phyloP scores from a whole-genome alignment of 2,888 invertebrate genomes.

The Buathra laborator region DNA sequence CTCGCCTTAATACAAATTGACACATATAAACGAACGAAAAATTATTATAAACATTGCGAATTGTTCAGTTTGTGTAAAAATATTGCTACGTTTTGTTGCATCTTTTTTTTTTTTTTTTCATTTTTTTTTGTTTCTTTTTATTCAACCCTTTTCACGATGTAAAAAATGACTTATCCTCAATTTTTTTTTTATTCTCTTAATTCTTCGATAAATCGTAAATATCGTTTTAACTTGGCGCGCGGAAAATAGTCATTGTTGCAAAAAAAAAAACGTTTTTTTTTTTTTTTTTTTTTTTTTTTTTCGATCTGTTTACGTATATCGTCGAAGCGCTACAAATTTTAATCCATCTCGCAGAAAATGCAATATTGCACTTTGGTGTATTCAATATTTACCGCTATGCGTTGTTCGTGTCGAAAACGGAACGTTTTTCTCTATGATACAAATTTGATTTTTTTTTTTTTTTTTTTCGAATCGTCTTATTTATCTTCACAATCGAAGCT shows the following conservation, averaged over 20 bases:
- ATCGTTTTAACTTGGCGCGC: conserved; percentile 61
- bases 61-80: conserved; percentile 81
- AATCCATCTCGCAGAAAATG: conserved; percentile 63
- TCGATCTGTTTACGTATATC: conserved; percentile 43
- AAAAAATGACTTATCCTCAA: conserved; percentile 68
- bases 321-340: conserved; percentile 47
- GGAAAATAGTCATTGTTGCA: conserved; percentile 63
- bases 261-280: conserved; percentile 30
- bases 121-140: conserved; percentile 42
- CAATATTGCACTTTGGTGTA: conserved; percentile 83
- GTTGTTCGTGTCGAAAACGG: conserved; percentile 21
- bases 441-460: conserved; percentile 35
- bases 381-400: conserved; percentile 56
- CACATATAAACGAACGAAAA: conserved; percentile 71
- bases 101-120: conserved; percentile 51
- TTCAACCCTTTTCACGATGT: conserved; percentile 57
- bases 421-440: conserved; percentile 47
- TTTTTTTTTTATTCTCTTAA: conserved; percentile 59
- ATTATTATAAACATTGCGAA: conserved; percentile 74
- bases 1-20: conserved; percentile 58
- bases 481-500: conserved; percentile 36
- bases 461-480: conserved; percentile 41
- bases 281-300: background rate
- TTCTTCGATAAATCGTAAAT: conserved; percentile 67
- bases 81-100: conserved; percentile 78